These are phyloP conservation scores for Pipistrellus kuhlii DNA, from an alignment of 2,797 vertebrate genomes.

Conservation along the genomic window DNA sequence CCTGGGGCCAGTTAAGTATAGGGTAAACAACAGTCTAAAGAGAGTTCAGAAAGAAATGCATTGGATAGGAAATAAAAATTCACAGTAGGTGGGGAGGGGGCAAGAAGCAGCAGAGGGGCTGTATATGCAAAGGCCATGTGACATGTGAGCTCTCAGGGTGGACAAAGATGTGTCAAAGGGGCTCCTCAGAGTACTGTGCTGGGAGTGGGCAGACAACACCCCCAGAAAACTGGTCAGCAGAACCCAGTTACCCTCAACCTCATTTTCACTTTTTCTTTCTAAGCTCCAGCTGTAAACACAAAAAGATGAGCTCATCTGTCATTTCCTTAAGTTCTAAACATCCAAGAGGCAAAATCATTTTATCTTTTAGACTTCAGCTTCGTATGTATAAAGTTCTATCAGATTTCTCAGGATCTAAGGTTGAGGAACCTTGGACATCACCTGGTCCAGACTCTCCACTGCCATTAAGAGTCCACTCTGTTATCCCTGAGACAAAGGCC, in stretches of 20 bases:
- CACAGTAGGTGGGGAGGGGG: not conserved
- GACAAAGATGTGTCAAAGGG: not conserved
- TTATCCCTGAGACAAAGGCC: not conserved
- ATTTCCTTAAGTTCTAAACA: not conserved
- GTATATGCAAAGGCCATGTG: not conserved
- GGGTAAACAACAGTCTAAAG: not conserved
- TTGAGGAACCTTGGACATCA: not conserved
- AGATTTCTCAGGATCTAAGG: not conserved
- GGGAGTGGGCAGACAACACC: not conserved
- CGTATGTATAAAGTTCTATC: not conserved
- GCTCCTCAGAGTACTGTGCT: rapidly evolving
- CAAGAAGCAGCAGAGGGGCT: not conserved
- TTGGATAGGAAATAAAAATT: not conserved
- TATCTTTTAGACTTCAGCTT: not conserved
- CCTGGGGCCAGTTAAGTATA: no score
- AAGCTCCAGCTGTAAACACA: not conserved
- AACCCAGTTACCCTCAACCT: not conserved
- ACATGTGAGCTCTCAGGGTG: not conserved
- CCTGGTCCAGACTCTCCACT: not conserved
- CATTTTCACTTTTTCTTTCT: not conserved
- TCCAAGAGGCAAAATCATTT: not conserved
- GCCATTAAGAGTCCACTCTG: not conserved
- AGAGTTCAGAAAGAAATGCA: not conserved
- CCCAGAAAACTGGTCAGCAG: not conserved
- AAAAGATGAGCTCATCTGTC: not conserved